Evolutionary conservation across 2,797 vertebrate species (phyloP), one percentile per base, ranked within the genome.

Genomic region (Calcarius lapponicus): DNA sequence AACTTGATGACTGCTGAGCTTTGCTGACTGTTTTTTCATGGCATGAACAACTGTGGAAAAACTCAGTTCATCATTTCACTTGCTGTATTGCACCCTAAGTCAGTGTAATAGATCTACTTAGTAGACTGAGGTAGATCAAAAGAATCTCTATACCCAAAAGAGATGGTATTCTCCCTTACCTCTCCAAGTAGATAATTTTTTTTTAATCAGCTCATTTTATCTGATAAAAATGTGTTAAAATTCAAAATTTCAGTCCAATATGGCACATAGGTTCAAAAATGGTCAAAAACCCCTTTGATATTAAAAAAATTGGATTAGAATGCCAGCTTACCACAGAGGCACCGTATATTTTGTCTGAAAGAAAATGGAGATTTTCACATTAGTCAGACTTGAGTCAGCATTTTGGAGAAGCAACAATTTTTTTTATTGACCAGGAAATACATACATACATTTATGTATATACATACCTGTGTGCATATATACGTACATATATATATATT

Each of bases 261-360:
- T 34, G 13, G 6, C 4, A 70, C 18, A 60, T 48, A 57, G 3
- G 7, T 38, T 45, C 3, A 47, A 20, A 56, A 76, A n/a, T 24
- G 3, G 3, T 21, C 2, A 47, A 38, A 45, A 83, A 6, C 1
- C 4, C 0, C 3, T 26, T 11, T 42, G 3, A 18, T 28, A 7
- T 10, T 18, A 54, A 3, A 64, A 43, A 74, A 62, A 7, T 17
- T 62, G 9, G 1, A 32, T 29, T 32, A 67, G 4, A 62, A 53
- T 67, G 4, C 2, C 22, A 3, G 6, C 31, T 82, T 25, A 40
- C 4, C 2, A 40, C 13, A 5, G 53, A 73, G 7, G 1, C 10
- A 50, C 5, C 11, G 61, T 36, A 15, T 2, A 19, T 72, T 58
- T 75, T 45, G 2, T 28, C 26, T 65, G 11, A 48, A 61, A 73